Evolutionary conservation across 1,140 invertebrate genomes (phyloP).

Genomic region (Drosophila elegans): DNA sequence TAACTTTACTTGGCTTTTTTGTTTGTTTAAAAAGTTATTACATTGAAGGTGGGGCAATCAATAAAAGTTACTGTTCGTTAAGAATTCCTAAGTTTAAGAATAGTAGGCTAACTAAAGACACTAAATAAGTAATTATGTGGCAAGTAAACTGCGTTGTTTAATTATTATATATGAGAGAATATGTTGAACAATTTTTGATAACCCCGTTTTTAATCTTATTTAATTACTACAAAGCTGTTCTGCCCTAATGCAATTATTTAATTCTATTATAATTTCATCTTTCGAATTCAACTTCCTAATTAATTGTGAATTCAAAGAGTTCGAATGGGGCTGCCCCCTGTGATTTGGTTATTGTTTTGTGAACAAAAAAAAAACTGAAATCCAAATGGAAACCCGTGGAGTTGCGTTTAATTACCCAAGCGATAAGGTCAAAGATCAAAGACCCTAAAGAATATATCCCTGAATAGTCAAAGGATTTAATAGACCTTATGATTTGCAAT

Average conservation of each 20-base stretch:
- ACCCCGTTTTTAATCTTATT: too few relatives aligned
- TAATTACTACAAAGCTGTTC: too few relatives aligned
- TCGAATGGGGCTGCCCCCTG: background rate
- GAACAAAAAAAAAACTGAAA: background rate
- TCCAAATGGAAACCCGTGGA: conserved; percentile 12
- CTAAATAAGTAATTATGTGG: background rate
- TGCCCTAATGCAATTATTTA: too few relatives aligned
- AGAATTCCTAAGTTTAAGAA: background rate
- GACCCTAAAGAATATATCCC: background rate
- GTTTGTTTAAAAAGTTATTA: background rate
- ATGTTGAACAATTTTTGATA: too few relatives aligned
- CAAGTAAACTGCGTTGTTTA: too few relatives aligned
- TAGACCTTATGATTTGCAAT: background rate
- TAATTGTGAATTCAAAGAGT: background rate
- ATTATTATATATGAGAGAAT: too few relatives aligned
- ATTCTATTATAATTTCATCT: background rate
- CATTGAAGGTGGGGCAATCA: background rate
- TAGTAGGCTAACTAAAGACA: background rate
- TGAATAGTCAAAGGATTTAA: conserved; percentile 15
- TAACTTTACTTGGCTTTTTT: background rate
- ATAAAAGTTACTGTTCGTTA: background rate
- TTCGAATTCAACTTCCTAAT: background rate
- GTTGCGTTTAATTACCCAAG: conserved; percentile 19
- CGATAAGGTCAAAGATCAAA: conserved; percentile 29
- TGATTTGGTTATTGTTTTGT: background rate